phyloP scores from a whole-genome alignment of 2,888 invertebrate genomes.

The Esperia sulphurella region DNA sequence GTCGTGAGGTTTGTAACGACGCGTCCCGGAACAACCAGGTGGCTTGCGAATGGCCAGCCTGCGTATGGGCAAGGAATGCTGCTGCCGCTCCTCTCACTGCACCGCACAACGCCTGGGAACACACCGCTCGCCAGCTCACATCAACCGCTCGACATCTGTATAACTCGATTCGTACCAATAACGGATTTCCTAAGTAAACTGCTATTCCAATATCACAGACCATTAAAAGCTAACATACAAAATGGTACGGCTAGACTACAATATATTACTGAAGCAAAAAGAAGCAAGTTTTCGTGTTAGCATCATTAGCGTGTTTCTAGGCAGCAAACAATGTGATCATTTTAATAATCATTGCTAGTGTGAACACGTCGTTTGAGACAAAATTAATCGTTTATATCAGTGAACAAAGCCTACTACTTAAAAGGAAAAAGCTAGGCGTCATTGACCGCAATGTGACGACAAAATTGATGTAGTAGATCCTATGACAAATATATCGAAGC shows the following conservation, averaged over 20 bases:
- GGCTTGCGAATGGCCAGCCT: slow-evolving; percentile 43
- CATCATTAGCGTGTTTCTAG: slow-evolving; percentile 5
- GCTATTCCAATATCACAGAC: slow-evolving; percentile 4
- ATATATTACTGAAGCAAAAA: too few species aligned
- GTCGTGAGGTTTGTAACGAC: slow-evolving; percentile 45
- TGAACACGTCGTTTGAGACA: neutral
- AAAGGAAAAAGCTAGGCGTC: slow-evolving; percentile 2
- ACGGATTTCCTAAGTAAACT: slow-evolving; percentile 41
- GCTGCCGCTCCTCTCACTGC: slow-evolving; percentile 37
- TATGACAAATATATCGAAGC: neutral
- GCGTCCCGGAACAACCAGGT: slow-evolving; percentile 68
- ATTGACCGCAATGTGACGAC: slow-evolving; percentile 1
- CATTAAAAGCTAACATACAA: neutral
- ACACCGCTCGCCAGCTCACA: slow-evolving; percentile 27
- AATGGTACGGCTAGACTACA: too few species aligned
- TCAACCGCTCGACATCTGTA: slow-evolving; percentile 39
- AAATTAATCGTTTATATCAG: slow-evolving; percentile 6
- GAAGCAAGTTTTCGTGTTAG: neutral
- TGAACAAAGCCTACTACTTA: slow-evolving; percentile 1
- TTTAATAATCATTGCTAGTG: slow-evolving; percentile 5
- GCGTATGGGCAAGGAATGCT: slow-evolving; percentile 71
- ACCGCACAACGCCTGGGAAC: slow-evolving; percentile 59
- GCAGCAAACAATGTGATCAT: slow-evolving; percentile 9
- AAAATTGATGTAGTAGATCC: neutral
- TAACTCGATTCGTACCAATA: slow-evolving; percentile 39